phyloP scores from a whole-genome alignment of 2,113 vertebrate genomes.

The Phycodurus eques region DNA sequence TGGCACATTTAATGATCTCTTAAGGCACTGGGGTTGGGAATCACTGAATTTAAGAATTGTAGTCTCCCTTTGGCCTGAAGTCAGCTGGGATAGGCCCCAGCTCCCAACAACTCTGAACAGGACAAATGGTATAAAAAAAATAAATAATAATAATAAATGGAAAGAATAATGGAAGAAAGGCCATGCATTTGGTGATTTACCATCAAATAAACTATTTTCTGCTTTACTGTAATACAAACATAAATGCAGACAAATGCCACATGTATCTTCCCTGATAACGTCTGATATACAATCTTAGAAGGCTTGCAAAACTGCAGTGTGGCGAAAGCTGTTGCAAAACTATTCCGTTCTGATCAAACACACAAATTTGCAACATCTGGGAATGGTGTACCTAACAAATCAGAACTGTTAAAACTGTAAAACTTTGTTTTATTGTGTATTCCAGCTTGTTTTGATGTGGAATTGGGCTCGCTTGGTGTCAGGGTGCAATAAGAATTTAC shows the following conservation, averaged over 20 bases:
- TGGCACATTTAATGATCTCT: background rate
- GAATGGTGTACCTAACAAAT: background rate
- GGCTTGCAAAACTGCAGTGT: background rate
- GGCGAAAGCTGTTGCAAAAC: background rate
- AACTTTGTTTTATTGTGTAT: background rate
- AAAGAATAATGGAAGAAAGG: background rate
- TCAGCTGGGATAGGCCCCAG: too few species aligned
- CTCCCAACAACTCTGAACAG: too few species aligned
- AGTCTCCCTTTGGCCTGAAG: too few species aligned
- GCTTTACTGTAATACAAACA: too few species aligned
- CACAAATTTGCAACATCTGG: background rate
- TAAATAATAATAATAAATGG: background rate
- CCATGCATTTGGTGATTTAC: too few species aligned
- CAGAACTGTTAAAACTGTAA: background rate
- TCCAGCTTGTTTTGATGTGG: background rate
- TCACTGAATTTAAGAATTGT: too few species aligned
- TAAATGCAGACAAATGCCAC: too few species aligned
- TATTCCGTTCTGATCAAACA: background rate
- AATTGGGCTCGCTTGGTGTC: constrained; percentile 2
- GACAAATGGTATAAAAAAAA: too few species aligned
- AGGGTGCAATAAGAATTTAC: background rate
- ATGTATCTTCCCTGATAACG: background rate
- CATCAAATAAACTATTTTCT: too few species aligned
- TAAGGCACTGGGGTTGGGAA: background rate
- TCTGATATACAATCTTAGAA: background rate